Evolutionary conservation across 2,113 vertebrate genomes (phyloP).

Genomic region (Guaruba guarouba): DNA sequence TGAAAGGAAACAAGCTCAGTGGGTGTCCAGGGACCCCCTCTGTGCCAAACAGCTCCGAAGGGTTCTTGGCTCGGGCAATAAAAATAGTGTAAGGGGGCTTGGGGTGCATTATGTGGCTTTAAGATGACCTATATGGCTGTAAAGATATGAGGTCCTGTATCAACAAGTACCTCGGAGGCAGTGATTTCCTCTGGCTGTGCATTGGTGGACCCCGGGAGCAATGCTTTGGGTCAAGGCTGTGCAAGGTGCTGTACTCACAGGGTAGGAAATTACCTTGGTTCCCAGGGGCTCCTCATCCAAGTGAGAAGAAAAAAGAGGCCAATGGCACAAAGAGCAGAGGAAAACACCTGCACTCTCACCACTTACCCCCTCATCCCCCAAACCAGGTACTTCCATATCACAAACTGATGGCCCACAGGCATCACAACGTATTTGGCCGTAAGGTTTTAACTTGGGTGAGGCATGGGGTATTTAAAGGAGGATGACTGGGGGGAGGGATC

Average conservation of each 20-base stretch:
- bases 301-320: not conserved
- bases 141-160: accelerated
- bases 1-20: not conserved
- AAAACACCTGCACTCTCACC: not conserved
- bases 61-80: not conserved
- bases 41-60: not conserved
- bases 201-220: not conserved
- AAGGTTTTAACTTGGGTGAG: not conserved
- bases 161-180: accelerated
- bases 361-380: no score
- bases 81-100: not conserved
- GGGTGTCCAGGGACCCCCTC: no score
- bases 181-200: not conserved
- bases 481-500: not conserved
- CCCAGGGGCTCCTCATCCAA: not conserved
- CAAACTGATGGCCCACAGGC: not conserved
- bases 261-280: accelerated
- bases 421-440: accelerated
- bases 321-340: not conserved
- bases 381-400: not conserved
- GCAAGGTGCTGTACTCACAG: not conserved
- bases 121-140: not conserved
- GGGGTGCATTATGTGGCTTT: not conserved
- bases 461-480: not conserved
- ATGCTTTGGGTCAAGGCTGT: not conserved